These are phyloP conservation scores for Tachuris rubrigastra DNA, from an alignment of 2,113 vertebrate genomes.

Conservation along the genomic window DNA sequence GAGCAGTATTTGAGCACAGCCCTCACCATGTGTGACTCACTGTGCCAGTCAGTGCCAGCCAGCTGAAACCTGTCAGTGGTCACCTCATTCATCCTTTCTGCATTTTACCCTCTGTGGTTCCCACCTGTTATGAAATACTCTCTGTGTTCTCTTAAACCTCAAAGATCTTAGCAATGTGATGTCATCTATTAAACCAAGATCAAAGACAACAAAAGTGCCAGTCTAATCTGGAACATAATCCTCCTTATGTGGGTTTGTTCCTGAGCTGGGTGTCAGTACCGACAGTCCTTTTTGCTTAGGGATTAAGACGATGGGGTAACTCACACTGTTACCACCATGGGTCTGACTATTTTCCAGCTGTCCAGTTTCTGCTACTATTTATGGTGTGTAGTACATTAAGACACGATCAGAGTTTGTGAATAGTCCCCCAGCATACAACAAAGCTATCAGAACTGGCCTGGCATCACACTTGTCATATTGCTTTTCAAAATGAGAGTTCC, in stretches of 20 bases:
- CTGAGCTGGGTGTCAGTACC: neutral
- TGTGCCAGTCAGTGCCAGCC: neutral
- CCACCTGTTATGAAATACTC: neutral
- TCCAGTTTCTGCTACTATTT: neutral
- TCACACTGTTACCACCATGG: neutral
- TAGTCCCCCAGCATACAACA: neutral
- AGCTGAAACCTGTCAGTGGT: neutral
- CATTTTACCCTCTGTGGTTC: neutral
- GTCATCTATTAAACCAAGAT: constrained; percentile 10
- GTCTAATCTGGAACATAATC: constrained; percentile 25
- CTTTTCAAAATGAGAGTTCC: neutral
- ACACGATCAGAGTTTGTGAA: neutral
- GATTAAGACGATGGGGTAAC: neutral
- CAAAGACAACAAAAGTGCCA: constrained; percentile 26
- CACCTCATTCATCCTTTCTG: neutral
- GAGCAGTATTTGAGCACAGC: neutral
- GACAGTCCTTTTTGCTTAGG: neutral
- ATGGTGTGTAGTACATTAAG: neutral
- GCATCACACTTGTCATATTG: neutral
- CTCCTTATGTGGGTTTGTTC: neutral
- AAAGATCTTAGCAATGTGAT: neutral
- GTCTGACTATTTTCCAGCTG: neutral
- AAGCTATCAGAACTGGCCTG: neutral
- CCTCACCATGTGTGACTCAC: rapidly evolving
- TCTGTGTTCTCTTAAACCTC: neutral